These are phyloP conservation scores for Oryzaephilus surinamensis DNA, from an alignment of 1,140 invertebrate species.

Conservation along the genomic window DNA sequence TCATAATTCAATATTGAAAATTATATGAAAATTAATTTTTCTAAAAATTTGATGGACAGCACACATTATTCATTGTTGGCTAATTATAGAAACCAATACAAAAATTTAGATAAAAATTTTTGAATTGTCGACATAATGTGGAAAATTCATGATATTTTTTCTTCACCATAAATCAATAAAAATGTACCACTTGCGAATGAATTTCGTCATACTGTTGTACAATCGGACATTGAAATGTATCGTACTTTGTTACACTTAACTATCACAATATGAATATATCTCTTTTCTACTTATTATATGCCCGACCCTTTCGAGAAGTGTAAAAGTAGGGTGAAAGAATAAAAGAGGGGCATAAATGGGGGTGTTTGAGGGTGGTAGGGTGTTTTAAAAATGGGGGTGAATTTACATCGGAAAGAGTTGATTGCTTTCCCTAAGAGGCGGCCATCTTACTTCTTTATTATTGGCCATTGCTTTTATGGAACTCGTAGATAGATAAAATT, in stretches of 20 bases:
- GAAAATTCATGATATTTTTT: no score
- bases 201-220: no score
- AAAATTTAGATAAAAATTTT: no score
- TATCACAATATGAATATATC: background rate
- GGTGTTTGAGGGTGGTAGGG: conserved; percentile 22
- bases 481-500: no score
- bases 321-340: conserved; percentile 35
- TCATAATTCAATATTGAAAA: no score
- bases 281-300: conserved; percentile 6
- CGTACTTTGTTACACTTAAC: background rate
- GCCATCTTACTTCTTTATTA: conserved; percentile 31
- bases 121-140: no score
- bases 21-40: no score
- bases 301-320: conserved; percentile 24
- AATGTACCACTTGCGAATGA: no score
- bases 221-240: conserved; percentile 14
- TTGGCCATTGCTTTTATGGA: conserved; percentile 21
- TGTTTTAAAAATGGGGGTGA: conserved; percentile 28
- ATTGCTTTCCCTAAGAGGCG: conserved; percentile 28
- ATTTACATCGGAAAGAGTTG: conserved; percentile 34
- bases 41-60: no score
- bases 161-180: no score
- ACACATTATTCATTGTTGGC: no score
- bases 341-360: conserved; percentile 28
- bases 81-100: no score